Evolutionary conservation across 2,113 vertebrate species (phyloP), one percentile per base, ranked within the genome.

Genomic region (Poeciliopsis retropinna): DNA sequence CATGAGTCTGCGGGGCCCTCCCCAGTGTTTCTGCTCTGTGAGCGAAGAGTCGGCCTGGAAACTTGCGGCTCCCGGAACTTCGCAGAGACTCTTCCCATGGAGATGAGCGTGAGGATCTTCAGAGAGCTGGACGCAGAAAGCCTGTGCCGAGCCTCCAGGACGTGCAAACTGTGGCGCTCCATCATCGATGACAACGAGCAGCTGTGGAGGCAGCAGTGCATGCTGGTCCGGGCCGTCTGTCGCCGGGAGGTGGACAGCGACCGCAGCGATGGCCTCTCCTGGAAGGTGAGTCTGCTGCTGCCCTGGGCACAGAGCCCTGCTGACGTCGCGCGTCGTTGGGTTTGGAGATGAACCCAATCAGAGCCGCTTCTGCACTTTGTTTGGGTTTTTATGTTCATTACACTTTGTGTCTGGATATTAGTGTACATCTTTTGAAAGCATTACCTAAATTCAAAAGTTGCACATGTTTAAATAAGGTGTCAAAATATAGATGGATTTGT

Each of bases 191-290:
- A 84, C 57, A 93, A 63, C 76, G 95, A 97, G 65, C 61, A 74
- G 29, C 85, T 98, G 25, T 97, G 97, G 97, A 92, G 94, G 82
- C 87, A 63, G 9, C 96, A 95, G 79, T 97, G 96, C 76, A 80
- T 95, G 80, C 88, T 80, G 31, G 63, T 92, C 67, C 74, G 93
- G 44, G 86, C 92, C 1, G 72, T 96, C 31, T 98, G 96, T 75
- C 92, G 60, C 68, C 89, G 88, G 73, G 96, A 98, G 81, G 91
- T 97, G 8, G 95, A 97, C 67, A 6, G 88, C 0, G 96, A 97
- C 86, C 72, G 94, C 2, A 77, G 88, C 3, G 75, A 85, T 1
- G 96, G 96, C 0, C 92, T 94, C 28, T 96, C 96, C 63, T 98
- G 96, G 96, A 96, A 95, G 96, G 97, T 98, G 86, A 81, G 90